phyloP scores from a whole-genome alignment of 1,140 invertebrate species.

The Rhizoglyphus robini region DNA sequence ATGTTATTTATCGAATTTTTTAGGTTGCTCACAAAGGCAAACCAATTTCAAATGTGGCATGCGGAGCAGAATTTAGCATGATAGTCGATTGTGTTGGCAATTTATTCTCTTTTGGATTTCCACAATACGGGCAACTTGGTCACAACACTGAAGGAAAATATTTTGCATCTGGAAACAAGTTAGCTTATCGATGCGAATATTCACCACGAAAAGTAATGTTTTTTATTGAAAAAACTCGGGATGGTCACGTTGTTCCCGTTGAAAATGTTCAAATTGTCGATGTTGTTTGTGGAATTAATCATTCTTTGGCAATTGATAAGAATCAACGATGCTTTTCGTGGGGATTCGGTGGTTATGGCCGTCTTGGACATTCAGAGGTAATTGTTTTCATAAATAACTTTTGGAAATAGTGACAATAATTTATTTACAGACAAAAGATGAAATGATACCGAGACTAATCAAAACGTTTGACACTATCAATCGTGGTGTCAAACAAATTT shows the following conservation, averaged over 20 bases:
- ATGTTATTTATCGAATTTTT: not conserved
- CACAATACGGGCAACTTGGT: conserved; percentile 78
- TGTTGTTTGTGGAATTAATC: conserved; percentile 76
- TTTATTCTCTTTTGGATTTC: conserved; percentile 75
- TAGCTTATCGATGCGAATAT: conserved; percentile 69
- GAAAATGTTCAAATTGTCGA: conserved; percentile 75
- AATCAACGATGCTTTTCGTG: conserved; percentile 75
- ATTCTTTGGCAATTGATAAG: conserved; percentile 70
- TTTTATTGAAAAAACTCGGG: conserved; percentile 74
- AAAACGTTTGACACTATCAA: conserved; percentile 64
- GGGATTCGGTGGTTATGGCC: conserved; percentile 86
- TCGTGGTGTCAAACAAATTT: conserved; percentile 59
- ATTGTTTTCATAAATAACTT: not conserved
- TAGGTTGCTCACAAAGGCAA: conserved; percentile 32
- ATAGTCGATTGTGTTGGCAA: conserved; percentile 74
- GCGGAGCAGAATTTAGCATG: conserved; percentile 80
- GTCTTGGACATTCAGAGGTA: conserved; percentile 54
- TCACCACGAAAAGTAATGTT: conserved; percentile 65
- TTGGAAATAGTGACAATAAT: not conserved
- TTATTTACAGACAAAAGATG: conserved; percentile 50
- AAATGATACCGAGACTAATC: conserved; percentile 71
- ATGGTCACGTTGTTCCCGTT: conserved; percentile 64
- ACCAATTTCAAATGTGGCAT: conserved; percentile 65
- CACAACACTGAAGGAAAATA: conserved; percentile 89
- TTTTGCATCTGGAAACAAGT: conserved; percentile 71